Percentiles rank a stretch among this genome's conserved stretches.
Conservation (phyloP, 2,888 invertebrate genomes). For the Achlya flavicornis region DNA sequence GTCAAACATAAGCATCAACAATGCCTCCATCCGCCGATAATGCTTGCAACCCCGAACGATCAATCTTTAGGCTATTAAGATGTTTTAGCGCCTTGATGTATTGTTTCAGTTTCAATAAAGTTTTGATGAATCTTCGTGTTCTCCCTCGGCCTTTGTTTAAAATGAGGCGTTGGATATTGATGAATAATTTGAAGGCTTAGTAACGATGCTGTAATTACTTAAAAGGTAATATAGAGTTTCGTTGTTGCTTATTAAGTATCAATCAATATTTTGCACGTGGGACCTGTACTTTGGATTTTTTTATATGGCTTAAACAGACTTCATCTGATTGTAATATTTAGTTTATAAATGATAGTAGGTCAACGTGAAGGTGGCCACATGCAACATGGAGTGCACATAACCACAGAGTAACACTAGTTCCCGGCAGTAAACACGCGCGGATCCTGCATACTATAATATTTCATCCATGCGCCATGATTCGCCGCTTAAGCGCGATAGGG, state of each 20-base stretch:
- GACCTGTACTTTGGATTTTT: neutral
- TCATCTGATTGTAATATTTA: too few relatives aligned
- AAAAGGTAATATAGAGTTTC: slow-evolving; percentile 51
- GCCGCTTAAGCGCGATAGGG: slow-evolving; percentile 77
- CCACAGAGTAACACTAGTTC: slow-evolving; percentile 12
- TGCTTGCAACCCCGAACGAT: slow-evolving; percentile 72
- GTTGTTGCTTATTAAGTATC: slow-evolving; percentile 31
- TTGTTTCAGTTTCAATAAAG: slow-evolving; percentile 83
- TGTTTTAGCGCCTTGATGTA: slow-evolving; percentile 82
- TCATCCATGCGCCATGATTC: slow-evolving; percentile 74
- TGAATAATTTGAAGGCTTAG: slow-evolving; percentile 75
- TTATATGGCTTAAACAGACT: neutral
- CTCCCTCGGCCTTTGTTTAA: slow-evolving; percentile 71
- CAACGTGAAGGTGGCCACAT: neutral
- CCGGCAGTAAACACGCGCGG: slow-evolving; percentile 48
- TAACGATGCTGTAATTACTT: slow-evolving; percentile 67
- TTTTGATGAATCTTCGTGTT: slow-evolving; percentile 82
- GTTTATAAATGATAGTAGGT: neutral
- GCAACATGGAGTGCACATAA: neutral
- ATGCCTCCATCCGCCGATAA: slow-evolving; percentile 64
- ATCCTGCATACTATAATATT: slow-evolving; percentile 68
- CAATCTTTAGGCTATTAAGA: slow-evolving; percentile 81
- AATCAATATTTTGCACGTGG: slow-evolving; percentile 9
- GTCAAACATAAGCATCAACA: slow-evolving; percentile 42
- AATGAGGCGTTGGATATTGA: slow-evolving; percentile 76